phyloP scores from a whole-genome alignment of 2,888 invertebrate species.

The Drosophila anceps region DNA sequence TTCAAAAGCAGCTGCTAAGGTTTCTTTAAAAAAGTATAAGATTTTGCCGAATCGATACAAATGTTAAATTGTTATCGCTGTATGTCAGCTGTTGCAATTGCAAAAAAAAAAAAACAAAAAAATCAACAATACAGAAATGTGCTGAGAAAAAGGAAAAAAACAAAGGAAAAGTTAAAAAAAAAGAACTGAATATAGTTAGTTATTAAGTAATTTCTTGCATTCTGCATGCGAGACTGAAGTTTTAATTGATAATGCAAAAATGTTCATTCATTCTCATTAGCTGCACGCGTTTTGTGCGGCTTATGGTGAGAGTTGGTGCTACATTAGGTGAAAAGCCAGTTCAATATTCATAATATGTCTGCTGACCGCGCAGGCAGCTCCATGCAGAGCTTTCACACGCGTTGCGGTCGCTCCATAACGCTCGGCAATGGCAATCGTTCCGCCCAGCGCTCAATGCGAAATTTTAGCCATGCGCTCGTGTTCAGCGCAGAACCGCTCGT shows the following conservation, averaged over 20 bases:
- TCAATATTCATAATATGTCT: conserved; percentile 45
- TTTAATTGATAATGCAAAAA: conserved; percentile 12
- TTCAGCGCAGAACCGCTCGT: conserved; percentile 92
- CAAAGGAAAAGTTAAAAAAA: background rate
- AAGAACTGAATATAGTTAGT: background rate
- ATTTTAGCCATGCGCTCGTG: conserved; percentile 95
- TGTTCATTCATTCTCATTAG: conserved; percentile 1
- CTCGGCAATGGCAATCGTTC: conserved; percentile 93
- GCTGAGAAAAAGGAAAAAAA: conserved; percentile 8
- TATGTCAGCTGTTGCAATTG: conserved; percentile 33
- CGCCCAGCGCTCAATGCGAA: conserved; percentile 91
- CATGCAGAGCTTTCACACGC: conserved; percentile 83
- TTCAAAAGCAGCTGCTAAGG: background rate
- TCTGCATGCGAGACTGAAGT: background rate
- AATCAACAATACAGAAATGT: conserved; percentile 15
- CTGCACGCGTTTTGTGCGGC: conserved; percentile 19
- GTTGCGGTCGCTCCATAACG: conserved; percentile 94
- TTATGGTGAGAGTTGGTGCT: conserved; percentile 2
- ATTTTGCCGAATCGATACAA: background rate
- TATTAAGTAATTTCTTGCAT: background rate
- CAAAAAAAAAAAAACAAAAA: conserved; percentile 28
- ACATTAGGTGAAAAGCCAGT: conserved; percentile 3
- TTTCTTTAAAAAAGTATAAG: background rate
- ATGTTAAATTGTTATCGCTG: conserved; percentile 19
- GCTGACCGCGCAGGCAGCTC: conserved; percentile 9